Base-by-base conservation (phyloP, 2,113 vertebrate genomes). In the Hippocampus comes region DNA sequence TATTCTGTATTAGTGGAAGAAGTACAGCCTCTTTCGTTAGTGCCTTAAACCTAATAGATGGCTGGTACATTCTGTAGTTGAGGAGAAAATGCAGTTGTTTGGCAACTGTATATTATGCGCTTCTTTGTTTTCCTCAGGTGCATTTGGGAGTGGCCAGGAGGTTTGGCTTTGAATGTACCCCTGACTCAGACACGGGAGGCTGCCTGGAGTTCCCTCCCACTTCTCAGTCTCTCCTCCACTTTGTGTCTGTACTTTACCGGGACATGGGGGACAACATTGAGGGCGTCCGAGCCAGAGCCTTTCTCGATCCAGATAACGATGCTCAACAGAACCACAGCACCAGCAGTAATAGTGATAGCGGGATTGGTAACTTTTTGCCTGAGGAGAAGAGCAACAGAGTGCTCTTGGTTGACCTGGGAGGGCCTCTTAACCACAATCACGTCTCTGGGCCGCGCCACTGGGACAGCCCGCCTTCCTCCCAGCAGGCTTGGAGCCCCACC, bases 181-280 rank as follows among this genome's bases (percentile, higher is more conserved):
- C 96, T 0, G 97, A 99, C 87, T 96, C 96, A 0, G 97, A 99
- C 77, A 95, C 95, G 0, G 94, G 91, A 8, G 97, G 97, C 74
- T 99, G 97, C 72, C 87, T 99, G 49, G 97, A 99, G 72, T 99
- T 99, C 83, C 97, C 97, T 0, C 91, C 93, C 0, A 98, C 96
- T 1, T 98, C 96, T 56, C 92, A 98, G 25, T 95, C 97, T 0
- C 94, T 99, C 67, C 92, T 98, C 30, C 97, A 99, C 89, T 99
- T 98, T 82, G 90, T 99, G 75, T 98, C 97, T 0, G 95, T 98
- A 69, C 93, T 99, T 0, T 99, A 98, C 56, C 93, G 96, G 59
- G 97, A 99, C 85, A 98, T 98, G 96, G 97, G 97, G 0, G 97
- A 98, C 81, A 82, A 95, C 78, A 97, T 99, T 0, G 97, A 98